Percentiles rank a stretch among this genome's conserved stretches.
phyloP scores from a whole-genome alignment of 2,797 vertebrate species.

The Crenichthys baileyi region DNA sequence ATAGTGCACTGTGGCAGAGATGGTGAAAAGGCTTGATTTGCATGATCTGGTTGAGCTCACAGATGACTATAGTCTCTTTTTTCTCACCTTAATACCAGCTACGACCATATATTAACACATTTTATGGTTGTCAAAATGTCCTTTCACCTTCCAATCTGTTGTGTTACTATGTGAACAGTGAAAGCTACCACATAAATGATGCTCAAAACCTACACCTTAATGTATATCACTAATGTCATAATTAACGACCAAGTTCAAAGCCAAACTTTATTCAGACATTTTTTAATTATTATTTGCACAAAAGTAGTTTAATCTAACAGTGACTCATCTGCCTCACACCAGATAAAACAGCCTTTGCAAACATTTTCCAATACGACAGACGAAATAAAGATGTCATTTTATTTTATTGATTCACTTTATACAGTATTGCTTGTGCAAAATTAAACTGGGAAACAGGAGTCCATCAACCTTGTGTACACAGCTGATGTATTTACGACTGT shows the following conservation, averaged over 20 bases:
- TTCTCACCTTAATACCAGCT: slow-evolving; percentile 1
- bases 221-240: neutral
- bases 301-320: slow-evolving; percentile 9
- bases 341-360: slow-evolving; percentile 40
- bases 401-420: slow-evolving; percentile 70
- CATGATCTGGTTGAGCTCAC: slow-evolving; percentile 3
- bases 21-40: slow-evolving; percentile 47
- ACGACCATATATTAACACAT: slow-evolving; percentile 26
- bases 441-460: slow-evolving; percentile 32
- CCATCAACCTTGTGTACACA: slow-evolving; percentile 37
- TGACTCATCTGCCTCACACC: slow-evolving; percentile 26
- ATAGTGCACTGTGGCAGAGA: slow-evolving; percentile 42
- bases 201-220: neutral
- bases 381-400: slow-evolving; percentile 67
- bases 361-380: slow-evolving; percentile 45
- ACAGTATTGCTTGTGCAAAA: slow-evolving; percentile 38
- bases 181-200: neutral
- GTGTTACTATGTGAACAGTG: slow-evolving; percentile 19
- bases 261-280: neutral
- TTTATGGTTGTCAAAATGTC: slow-evolving; percentile 31
- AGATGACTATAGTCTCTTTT: slow-evolving; percentile 6
- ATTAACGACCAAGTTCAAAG: neutral
- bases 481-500: slow-evolving; percentile 55
- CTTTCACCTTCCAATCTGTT: slow-evolving; percentile 32
- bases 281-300: neutral